These are phyloP conservation scores for Stomatorhinus ivindoensis DNA, from an alignment of 2,113 vertebrate genomes.

Conservation along the genomic window DNA sequence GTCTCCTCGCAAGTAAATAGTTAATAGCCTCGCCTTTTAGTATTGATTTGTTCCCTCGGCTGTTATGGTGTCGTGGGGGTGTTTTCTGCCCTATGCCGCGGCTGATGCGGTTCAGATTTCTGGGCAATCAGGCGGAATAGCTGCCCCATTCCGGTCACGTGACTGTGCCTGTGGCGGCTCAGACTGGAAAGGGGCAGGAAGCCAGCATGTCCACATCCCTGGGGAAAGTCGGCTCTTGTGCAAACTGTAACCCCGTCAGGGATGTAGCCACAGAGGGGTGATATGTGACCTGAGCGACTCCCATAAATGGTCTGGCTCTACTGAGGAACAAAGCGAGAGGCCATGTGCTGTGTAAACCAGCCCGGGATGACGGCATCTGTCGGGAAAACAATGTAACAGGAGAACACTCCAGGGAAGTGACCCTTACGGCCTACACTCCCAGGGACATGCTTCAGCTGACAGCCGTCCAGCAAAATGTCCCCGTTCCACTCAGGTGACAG, in stretches of 20 bases:
- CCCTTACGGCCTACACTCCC: not conserved
- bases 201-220: not conserved
- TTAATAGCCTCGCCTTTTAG: not conserved
- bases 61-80: not conserved
- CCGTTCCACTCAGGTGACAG: conserved; percentile 36
- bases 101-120: not conserved
- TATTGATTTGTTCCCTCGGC: not conserved
- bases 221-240: not conserved
- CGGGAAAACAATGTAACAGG: not conserved
- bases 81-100: not conserved
- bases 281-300: not conserved
- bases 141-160: not conserved
- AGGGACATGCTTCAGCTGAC: not conserved
- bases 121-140: not conserved
- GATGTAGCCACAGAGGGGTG: not conserved
- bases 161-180: not conserved
- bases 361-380: not conserved
- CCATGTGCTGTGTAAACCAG: not conserved
- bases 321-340: not conserved
- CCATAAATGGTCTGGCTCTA: not conserved
- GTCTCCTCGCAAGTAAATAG: not conserved
- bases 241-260: not conserved
- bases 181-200: too few species aligned
- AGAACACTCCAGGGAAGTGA: not conserved
- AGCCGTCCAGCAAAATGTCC: not conserved